Conservation (phyloP, 2,888 invertebrate genomes). For the Oconnorella tubifera region DNA sequence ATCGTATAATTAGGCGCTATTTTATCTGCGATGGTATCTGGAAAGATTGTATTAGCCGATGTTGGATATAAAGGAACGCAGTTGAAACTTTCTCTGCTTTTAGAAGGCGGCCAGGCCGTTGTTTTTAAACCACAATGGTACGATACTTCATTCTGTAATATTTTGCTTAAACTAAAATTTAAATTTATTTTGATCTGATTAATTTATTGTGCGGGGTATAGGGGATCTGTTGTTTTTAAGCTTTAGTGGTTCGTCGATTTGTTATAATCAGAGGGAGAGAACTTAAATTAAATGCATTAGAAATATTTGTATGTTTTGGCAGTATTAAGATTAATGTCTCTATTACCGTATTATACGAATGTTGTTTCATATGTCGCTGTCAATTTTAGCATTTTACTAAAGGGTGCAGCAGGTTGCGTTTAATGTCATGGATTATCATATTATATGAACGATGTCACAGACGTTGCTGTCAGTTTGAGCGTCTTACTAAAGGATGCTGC, state of each 20-base stretch:
- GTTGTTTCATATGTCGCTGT: no score
- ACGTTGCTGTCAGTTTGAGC: no score
- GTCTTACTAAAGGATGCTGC: no score
- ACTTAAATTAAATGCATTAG: no score
- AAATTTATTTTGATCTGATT: background rate
- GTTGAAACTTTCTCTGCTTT: slow-evolving; percentile 74
- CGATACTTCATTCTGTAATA: slow-evolving; percentile 35
- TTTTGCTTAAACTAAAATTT: background rate
- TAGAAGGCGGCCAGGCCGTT: slow-evolving; percentile 73
- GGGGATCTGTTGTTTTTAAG: background rate
- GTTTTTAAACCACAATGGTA: slow-evolving; percentile 91
- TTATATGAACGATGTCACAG: no score
- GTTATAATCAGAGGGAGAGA: no score
- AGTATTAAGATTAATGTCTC: no score
- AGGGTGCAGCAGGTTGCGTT: no score
- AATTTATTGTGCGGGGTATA: background rate
- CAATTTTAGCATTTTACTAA: no score
- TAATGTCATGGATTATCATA: no score
- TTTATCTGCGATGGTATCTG: slow-evolving; percentile 20
- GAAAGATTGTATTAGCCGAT: slow-evolving; percentile 62
- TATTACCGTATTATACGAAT: no score
- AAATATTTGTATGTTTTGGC: no score
- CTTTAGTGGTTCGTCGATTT: background rate
- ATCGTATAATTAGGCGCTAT: slow-evolving; percentile 35
- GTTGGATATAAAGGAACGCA: slow-evolving; percentile 83